Evolutionary conservation across 2,888 invertebrate genomes (phyloP).

Genomic region (Hermaeophaga mercurialis): DNA sequence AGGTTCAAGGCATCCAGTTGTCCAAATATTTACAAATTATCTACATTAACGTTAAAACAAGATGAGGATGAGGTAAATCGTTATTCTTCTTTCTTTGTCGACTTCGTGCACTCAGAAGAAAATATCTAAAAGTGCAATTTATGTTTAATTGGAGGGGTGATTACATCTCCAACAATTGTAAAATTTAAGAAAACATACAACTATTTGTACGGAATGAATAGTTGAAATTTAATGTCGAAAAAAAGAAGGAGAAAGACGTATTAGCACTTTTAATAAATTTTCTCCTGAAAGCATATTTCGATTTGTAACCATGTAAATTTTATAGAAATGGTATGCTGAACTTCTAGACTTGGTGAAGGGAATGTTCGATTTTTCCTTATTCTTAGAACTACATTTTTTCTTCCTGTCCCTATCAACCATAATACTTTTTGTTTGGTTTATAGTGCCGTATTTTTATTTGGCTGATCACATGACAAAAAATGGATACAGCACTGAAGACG

Average conservation of each 20-base stretch:
- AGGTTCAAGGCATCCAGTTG: constrained; percentile 85
- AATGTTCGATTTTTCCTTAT: constrained; percentile 80
- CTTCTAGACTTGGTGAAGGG: constrained; percentile 69
- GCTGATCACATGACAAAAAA: constrained; percentile 77
- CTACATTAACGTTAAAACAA: constrained; percentile 80
- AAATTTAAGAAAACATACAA: no score
- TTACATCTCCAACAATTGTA: no score
- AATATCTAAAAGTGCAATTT: constrained; percentile 7
- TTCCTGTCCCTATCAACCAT: constrained; percentile 85
- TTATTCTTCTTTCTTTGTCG: not conserved
- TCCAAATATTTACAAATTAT: constrained; percentile 87
- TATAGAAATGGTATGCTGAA: constrained; percentile 76
- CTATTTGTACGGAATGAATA: no score
- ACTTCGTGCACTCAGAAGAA: not conserved
- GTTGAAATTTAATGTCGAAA: no score
- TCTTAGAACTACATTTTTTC: constrained; percentile 77
- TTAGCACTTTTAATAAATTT: constrained; percentile 26
- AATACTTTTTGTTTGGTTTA: constrained; percentile 90
- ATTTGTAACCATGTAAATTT: constrained; percentile 23
- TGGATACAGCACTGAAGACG: constrained; percentile 72
- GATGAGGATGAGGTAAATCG: constrained; percentile 65
- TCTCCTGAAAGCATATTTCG: constrained; percentile 57
- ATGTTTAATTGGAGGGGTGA: not conserved
- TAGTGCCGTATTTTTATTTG: constrained; percentile 93
- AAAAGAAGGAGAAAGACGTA: no score